Evolutionary conservation across 2,888 invertebrate species (phyloP).

Genomic region (Drosophila sordidula): DNA sequence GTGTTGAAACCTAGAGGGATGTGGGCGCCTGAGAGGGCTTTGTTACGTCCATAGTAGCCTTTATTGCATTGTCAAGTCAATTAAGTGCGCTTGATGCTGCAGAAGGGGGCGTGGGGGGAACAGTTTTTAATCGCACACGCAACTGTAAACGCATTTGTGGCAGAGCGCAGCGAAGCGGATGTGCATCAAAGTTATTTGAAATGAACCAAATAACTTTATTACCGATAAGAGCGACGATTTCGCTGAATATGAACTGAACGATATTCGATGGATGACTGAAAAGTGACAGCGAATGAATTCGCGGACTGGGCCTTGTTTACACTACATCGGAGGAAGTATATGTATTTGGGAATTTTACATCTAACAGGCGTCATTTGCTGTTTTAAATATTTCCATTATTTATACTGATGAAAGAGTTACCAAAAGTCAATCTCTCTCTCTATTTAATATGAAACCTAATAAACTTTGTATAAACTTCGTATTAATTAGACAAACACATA

Average conservation of each 20-base stretch:
- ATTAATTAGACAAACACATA: not conserved
- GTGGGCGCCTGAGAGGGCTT: not conserved
- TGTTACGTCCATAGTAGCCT: not conserved
- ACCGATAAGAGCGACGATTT: not conserved
- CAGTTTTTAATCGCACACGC: not conserved
- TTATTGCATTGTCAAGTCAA: constrained; percentile 1
- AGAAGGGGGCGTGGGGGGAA: not conserved
- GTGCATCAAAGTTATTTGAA: not conserved
- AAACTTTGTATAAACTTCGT: no score
- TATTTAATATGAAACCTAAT: no score
- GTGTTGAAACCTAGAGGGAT: not conserved
- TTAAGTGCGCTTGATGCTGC: not conserved
- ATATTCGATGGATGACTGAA: not conserved
- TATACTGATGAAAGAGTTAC: no score
- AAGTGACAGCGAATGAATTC: not conserved
- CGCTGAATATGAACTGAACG: not conserved
- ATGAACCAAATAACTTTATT: not conserved
- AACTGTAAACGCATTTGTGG: not conserved
- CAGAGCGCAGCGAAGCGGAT: not conserved
- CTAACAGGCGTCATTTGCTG: no score
- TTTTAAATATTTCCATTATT: no score
- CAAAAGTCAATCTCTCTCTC: no score
- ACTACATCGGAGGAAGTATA: no score
- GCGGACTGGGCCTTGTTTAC: no score
- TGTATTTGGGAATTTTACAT: no score